Evolutionary conservation across 2,888 invertebrate genomes (phyloP).

Genomic region (Dryadula phaetusa): DNA sequence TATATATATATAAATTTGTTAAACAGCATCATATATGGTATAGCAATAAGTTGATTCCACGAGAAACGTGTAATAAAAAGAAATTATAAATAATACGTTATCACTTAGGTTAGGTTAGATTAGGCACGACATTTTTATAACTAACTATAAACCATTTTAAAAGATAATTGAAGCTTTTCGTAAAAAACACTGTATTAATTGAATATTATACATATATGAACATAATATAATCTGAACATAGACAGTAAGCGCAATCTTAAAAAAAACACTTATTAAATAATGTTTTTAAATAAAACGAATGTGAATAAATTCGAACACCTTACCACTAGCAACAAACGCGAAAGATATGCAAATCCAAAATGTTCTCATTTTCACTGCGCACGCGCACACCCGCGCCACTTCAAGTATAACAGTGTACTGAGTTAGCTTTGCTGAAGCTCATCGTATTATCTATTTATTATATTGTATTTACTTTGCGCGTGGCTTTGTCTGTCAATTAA

Average conservation of each 20-base stretch:
- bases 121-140: neutral
- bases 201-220: too few species aligned
- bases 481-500: neutral
- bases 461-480: neutral
- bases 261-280: neutral
- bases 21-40: too few species aligned
- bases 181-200: too few species aligned
- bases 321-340: slow-evolving; percentile 38
- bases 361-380: slow-evolving; percentile 42
- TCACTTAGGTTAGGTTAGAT: neutral
- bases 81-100: neutral
- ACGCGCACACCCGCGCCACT: slow-evolving; percentile 37
- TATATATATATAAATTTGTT: too few species aligned
- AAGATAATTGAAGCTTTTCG: too few species aligned
- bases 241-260: neutral
- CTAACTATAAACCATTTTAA: too few species aligned
- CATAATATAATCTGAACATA: slow-evolving; percentile 3
- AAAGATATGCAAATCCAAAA: slow-evolving; percentile 45
- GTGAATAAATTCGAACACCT: slow-evolving; percentile 11
- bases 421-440: neutral
- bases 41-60: neutral
- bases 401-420: slow-evolving; percentile 30
- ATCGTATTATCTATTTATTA: slow-evolving; percentile 9
- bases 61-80: neutral
- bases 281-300: neutral